Conservation (phyloP, 2,888 invertebrate species). For the Ophion ellenae region DNA sequence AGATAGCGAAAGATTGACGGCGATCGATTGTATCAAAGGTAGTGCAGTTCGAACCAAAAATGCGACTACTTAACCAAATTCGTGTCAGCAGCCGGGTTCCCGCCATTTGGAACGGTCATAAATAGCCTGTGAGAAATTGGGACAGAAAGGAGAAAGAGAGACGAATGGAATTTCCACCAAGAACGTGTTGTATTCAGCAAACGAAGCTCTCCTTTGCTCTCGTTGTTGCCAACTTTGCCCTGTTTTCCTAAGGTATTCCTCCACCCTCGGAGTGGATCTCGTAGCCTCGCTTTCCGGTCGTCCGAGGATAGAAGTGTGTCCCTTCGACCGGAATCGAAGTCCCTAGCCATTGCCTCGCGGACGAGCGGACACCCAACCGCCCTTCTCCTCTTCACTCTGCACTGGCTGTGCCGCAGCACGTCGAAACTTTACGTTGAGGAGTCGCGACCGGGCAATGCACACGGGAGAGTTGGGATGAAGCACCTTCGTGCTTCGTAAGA, state of each 20-base stretch:
- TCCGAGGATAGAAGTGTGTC: conserved; percentile 54
- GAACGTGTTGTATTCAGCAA: neutral
- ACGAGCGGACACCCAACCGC: conserved; percentile 74
- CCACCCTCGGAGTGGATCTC: conserved; percentile 23
- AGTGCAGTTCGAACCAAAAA: too few relatives aligned
- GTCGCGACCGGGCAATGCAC: conserved; percentile 56
- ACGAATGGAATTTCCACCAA: neutral
- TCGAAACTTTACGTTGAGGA: conserved; percentile 70
- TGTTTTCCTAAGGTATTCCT: conserved; percentile 42
- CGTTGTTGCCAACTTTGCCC: conserved; percentile 11
- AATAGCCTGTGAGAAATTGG: too few relatives aligned
- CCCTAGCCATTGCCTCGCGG: conserved; percentile 71
- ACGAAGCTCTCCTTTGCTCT: neutral
- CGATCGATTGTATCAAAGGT: too few relatives aligned
- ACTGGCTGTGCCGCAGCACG: conserved; percentile 61
- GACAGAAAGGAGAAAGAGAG: neutral
- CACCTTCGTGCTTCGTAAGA: conserved; percentile 24
- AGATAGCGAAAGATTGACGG: too few relatives aligned
- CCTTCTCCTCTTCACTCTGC: conserved; percentile 72
- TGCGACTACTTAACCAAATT: too few relatives aligned
- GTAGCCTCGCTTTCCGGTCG: conserved; percentile 34
- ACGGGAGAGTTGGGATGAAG: neutral
- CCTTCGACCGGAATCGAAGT: conserved; percentile 72
- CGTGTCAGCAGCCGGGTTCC: too few relatives aligned
- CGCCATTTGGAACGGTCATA: too few relatives aligned